These are phyloP conservation scores for Actias luna DNA, from an alignment of 2,888 invertebrate genomes.

Conservation along the genomic window DNA sequence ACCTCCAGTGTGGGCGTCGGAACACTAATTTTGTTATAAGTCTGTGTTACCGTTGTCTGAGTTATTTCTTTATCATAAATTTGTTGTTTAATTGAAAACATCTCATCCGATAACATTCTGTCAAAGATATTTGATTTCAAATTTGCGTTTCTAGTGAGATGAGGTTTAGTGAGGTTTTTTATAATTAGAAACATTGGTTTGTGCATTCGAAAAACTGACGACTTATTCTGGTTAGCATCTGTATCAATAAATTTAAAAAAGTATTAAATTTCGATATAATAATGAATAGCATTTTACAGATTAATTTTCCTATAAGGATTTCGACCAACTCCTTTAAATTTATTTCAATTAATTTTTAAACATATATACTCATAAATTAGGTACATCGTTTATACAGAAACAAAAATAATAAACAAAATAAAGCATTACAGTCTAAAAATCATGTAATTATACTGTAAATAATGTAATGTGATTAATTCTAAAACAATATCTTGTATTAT, in stretches of 20 bases:
- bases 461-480: too few relatives aligned
- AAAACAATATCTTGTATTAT: too few relatives aligned
- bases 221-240: constrained; percentile 34
- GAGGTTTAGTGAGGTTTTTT: constrained; percentile 35
- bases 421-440: too few relatives aligned
- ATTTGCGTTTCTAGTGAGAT: constrained; percentile 35
- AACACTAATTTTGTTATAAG: constrained; percentile 35
- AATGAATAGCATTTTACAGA: too few relatives aligned
- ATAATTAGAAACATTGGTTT: constrained; percentile 35
- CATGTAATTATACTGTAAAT: too few relatives aligned
- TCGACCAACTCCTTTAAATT: not conserved
- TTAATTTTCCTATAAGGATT: not conserved
- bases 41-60: constrained; percentile 32
- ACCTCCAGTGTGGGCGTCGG: constrained; percentile 52
- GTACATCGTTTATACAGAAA: too few relatives aligned
- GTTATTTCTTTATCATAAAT: constrained; percentile 47
- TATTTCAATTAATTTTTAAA: too few relatives aligned
- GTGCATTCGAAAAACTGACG: constrained; percentile 25
- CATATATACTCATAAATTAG: too few relatives aligned
- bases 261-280: not conserved
- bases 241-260: constrained; percentile 7
- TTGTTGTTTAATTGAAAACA: constrained; percentile 57
- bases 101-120: constrained; percentile 63
- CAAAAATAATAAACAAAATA: too few relatives aligned
- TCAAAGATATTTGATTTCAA: constrained; percentile 58